Percentiles rank a stretch among this genome's conserved stretches.
These are phyloP conservation scores for Valencia hispanica DNA, from an alignment of 2,797 vertebrate species.

Conservation along the genomic window DNA sequence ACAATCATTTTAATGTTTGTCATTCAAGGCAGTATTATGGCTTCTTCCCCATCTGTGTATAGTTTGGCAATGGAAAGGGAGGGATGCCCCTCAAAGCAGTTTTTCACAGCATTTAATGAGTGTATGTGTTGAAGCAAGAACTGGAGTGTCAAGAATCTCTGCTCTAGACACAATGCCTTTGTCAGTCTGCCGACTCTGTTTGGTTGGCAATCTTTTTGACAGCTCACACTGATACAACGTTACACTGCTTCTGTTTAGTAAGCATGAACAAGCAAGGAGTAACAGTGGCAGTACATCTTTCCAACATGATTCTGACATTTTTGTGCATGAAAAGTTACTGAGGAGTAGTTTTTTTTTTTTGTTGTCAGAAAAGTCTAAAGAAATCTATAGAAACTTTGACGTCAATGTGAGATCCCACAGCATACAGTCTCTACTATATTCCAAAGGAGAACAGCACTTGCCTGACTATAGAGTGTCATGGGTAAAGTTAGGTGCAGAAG, in stretches of 20 bases:
- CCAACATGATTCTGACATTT: not conserved
- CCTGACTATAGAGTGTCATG: not conserved
- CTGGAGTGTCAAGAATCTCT: not conserved
- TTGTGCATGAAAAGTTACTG: not conserved
- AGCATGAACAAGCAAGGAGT: not conserved
- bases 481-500: not conserved
- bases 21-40: not conserved
- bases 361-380: not conserved
- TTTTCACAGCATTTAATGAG: not conserved
- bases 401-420: not conserved
- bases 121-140: not conserved
- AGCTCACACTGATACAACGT: not conserved
- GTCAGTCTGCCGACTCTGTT: not conserved
- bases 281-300: not conserved
- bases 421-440: too few relatives aligned
- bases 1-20: not conserved
- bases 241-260: conserved; percentile 5
- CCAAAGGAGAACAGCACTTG: not conserved
- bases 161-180: not conserved
- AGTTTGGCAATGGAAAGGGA: not conserved
- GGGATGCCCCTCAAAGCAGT: not conserved
- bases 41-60: too few relatives aligned
- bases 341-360: not conserved
- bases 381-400: not conserved
- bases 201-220: not conserved